Base-by-base conservation (phyloP, 1,140 invertebrate species). In the Diuraphis noxia region DNA sequence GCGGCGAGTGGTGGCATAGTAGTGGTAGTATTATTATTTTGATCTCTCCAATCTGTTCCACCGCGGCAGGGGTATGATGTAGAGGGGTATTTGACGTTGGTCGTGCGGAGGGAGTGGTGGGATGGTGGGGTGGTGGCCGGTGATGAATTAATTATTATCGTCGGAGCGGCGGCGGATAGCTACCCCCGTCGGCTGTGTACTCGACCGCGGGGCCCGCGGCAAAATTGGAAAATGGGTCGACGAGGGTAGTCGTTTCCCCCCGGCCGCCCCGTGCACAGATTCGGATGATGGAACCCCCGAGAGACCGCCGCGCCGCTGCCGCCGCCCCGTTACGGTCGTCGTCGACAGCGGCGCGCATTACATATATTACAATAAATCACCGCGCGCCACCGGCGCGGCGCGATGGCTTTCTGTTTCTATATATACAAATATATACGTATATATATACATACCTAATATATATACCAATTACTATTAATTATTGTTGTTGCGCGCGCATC, bases 81-180 rank as follows among this genome's bases (percentile, higher is more conserved):
- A 34, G 56, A n/a, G 56, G 34, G 77, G 36, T 63, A 63, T 63
- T 63, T 81, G 79, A 82, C 25, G 79, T 38, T 7, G 43, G 43
- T 0, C 9, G 40, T 10, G 10, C n/a, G n/a, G n/a, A n/a, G n/a
- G n/a, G n/a, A n/a, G 81, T 43, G 30, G 3, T 2, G 81, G 19
- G 40, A 2, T 0, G 41, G 1, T 25, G n/a, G 10, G 7, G 41
- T n/a, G n/a, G n/a, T 49, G 46, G 49, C 6, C 43, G 46, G 82
- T 49, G 84, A 88, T 88, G 86, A 88, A 88, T 88, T 88, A 88
- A 88, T 88, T 88, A 88, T 88, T 56, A 56, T 88, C 86, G 86
- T 87, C 85, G 36, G 49, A 36, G 36, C 46, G 85, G 85, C 36
- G n/a, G 85, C 87, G 23, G 49, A 63, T 63, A 63, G 56, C 52